phyloP scores from a whole-genome alignment of 2,797 vertebrate species.

The Mormyrops attenuatus region DNA sequence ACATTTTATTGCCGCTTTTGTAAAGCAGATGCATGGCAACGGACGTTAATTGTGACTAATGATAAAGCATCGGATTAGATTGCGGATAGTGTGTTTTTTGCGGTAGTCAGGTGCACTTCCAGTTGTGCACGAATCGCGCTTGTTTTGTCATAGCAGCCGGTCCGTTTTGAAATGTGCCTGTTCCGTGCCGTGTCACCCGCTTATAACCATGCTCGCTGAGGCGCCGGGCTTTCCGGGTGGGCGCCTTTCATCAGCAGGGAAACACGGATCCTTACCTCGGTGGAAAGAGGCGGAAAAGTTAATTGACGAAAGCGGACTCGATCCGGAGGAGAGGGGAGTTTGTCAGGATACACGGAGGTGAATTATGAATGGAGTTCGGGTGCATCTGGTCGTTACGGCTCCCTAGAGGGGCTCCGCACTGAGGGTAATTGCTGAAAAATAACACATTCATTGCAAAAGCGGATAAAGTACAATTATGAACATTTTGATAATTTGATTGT shows the following conservation, averaged over 20 bases:
- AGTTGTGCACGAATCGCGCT: slow-evolving; percentile 31
- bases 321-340: not conserved
- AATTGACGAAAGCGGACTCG: not conserved
- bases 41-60: slow-evolving; percentile 27
- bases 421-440: not conserved
- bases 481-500: not conserved
- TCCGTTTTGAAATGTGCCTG: not conserved
- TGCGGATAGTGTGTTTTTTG: slow-evolving; percentile 50
- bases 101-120: slow-evolving; percentile 40
- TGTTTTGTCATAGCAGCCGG: not conserved
- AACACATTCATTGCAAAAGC: not conserved
- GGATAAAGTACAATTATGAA: not conserved
- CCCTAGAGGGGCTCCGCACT: not conserved
- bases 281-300: slow-evolving; percentile 21
- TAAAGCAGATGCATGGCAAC: not conserved
- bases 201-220: not conserved
- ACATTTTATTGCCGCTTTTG: slow-evolving; percentile 3
- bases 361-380: not conserved
- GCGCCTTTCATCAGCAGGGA: not conserved
- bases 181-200: not conserved
- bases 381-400: not conserved
- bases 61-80: slow-evolving; percentile 48
- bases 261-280: not conserved
- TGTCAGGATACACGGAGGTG: not conserved
- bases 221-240: not conserved